Evolutionary conservation across 1,140 invertebrate species (phyloP).

Genomic region (Cotesia chilonis): DNA sequence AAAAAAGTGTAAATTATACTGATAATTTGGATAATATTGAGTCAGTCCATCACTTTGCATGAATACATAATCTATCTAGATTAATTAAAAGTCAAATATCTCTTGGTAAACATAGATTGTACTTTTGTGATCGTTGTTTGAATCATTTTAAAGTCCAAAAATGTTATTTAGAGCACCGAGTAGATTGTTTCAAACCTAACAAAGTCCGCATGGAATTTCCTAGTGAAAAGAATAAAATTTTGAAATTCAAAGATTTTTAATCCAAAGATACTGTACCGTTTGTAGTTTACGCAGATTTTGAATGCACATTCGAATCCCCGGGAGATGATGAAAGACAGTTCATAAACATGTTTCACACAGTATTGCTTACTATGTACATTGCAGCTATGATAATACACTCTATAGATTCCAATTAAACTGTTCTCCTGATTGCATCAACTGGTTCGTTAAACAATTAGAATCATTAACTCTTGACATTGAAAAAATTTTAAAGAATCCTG

Average conservation of each 20-base stretch:
- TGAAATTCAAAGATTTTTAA: neutral
- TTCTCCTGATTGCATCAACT: conserved; percentile 41
- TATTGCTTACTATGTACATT: too few relatives aligned
- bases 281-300: conserved; percentile 36
- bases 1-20: too few relatives aligned
- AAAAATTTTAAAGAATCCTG: neutral
- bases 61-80: too few relatives aligned
- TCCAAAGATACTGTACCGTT: conserved; percentile 14
- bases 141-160: neutral
- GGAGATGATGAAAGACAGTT: too few relatives aligned
- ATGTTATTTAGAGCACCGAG: neutral
- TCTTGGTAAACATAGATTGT: neutral
- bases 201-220: neutral
- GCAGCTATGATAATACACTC: neutral
- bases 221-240: conserved; percentile 15
- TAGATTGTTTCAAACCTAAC: neutral
- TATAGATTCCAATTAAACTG: conserved; percentile 26
- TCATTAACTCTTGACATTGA: conserved; percentile 29
- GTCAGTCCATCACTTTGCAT: too few relatives aligned
- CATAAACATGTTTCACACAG: too few relatives aligned
- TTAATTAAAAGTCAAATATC: too few relatives aligned
- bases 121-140: conserved; percentile 25
- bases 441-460: conserved; percentile 45
- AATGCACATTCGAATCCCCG: conserved; percentile 28
- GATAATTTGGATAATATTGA: too few relatives aligned